Evolutionary conservation across 2,113 vertebrate genomes (phyloP), one percentile per base, ranked within the genome.

Genomic region (Parotia lawesii): DNA sequence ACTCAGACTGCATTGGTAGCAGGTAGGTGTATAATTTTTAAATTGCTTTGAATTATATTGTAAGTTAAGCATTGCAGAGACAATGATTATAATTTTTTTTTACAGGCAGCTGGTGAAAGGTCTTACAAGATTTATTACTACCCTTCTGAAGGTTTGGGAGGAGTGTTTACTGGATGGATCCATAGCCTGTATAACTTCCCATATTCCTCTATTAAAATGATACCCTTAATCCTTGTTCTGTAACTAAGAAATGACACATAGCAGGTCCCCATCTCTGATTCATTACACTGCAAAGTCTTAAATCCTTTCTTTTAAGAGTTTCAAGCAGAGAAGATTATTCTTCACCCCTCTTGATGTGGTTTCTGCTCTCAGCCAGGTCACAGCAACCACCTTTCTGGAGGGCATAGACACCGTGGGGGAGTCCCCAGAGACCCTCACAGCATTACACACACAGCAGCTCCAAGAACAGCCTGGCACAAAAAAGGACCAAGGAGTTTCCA

Each of bases 11-110:
- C 90, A 86, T 15, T 89, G 77, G 78, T 91, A 95, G 85, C 53
- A 90, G 64, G 82, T 89, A 96, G 93, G 80, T 94, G 82, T 94
- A 60, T 85, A 83, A 92, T 94, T 91, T 93, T 61, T 73, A 93
- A 90, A 94, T 81, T 0, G 89, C 48, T 94, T 82, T 89, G 89
- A 85, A 92, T 94, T 95, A 85, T 73, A 81, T 75, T 88, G 53
- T 45, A 82, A 54, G 19, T 82, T 54, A 86, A 78, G 79, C 54
- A 45, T 45, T 51, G 64, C 48, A 84, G 73, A 94, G 67, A 86
- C 61, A 73, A 77, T 77, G 18, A 70, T 28, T 89, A 15, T 75
- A 31, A 42, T 64, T 77, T 72, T 38, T 53, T 58, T 19, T 13
- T 40, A 66, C 47, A 61, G 69, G n/a, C 69, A 89, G 67, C 35